Conservation (phyloP, 2,797 vertebrate genomes). For the Myiotriccus ornatus region DNA sequence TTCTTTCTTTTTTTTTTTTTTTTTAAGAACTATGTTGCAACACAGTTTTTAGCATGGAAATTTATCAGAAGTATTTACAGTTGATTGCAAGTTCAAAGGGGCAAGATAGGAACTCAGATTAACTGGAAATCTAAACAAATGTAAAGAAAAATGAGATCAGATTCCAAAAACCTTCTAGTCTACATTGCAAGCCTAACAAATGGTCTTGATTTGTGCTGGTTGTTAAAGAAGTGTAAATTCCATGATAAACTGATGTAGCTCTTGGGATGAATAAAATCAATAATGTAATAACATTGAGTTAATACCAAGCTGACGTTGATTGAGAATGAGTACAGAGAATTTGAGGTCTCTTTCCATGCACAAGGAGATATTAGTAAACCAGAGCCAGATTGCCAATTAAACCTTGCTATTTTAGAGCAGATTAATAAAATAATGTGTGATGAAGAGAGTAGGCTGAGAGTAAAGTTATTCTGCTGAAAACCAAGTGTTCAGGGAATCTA, state of each 20-base stretch:
- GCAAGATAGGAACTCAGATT: slow-evolving; percentile 63
- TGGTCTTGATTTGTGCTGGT: slow-evolving; percentile 52
- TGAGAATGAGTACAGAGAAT: slow-evolving; percentile 46
- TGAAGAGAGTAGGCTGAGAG: background rate
- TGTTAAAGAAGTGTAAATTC: slow-evolving; percentile 51
- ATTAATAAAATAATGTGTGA: slow-evolving; percentile 19
- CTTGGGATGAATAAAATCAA: slow-evolving; percentile 57
- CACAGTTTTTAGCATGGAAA: slow-evolving; percentile 42
- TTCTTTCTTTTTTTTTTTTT: background rate
- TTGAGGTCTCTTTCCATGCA: slow-evolving; percentile 29
- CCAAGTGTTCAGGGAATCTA: background rate
- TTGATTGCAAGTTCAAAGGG: slow-evolving; percentile 48
- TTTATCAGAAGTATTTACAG: slow-evolving; percentile 54
- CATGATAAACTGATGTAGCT: slow-evolving; percentile 54
- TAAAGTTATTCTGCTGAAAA: background rate
- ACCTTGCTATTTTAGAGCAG: slow-evolving; percentile 40
- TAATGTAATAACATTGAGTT: slow-evolving; percentile 45
- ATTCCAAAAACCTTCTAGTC: slow-evolving; percentile 24
- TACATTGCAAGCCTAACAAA: slow-evolving; percentile 18
- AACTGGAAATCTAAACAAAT: slow-evolving; percentile 57
- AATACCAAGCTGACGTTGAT: slow-evolving; percentile 32
- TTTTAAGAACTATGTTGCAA: slow-evolving; percentile 37
- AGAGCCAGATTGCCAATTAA: slow-evolving; percentile 46
- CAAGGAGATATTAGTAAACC: slow-evolving; percentile 51
- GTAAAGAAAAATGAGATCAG: slow-evolving; percentile 35